Evolutionary conservation across 2,113 vertebrate species (phyloP).

Genomic region (Bos taurus): DNA sequence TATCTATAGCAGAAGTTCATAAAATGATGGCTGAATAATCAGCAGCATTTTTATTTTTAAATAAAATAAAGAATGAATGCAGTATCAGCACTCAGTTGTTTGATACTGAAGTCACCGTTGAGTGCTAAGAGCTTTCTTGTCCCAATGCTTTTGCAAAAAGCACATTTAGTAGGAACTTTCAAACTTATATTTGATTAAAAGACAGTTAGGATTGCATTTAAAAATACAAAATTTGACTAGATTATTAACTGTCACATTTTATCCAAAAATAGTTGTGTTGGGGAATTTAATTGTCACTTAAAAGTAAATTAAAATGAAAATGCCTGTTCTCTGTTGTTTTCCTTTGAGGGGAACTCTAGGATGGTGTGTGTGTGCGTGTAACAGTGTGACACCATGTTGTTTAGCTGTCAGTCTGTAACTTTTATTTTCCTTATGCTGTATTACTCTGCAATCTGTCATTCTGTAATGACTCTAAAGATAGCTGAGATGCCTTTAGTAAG

Average conservation of each 20-base stretch:
- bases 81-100: not conserved
- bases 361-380: not conserved
- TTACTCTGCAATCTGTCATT: constrained; percentile 22
- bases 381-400: not conserved
- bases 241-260: constrained; percentile 62
- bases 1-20: not conserved
- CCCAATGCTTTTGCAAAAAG: constrained; percentile 43
- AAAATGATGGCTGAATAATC: not conserved
- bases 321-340: not conserved
- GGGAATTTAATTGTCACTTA: constrained; percentile 38
- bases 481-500: not conserved
- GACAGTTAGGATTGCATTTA: constrained; percentile 24
- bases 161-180: constrained; percentile 33
- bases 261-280: constrained; percentile 57
- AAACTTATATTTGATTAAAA: constrained; percentile 48
- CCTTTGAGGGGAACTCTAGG: not conserved
- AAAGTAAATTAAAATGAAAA: not conserved
- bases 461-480: not conserved
- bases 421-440: not conserved
- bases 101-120: not conserved
- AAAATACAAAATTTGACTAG: constrained; percentile 31
- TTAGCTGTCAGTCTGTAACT: not conserved
- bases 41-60: constrained; percentile 11
- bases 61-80: not conserved
- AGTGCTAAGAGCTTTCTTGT: constrained; percentile 41